Percentiles rank a stretch among this genome's conserved stretches.
phyloP scores from a whole-genome alignment of 2,113 vertebrate genomes.

The Xiphophorus couchianus region DNA sequence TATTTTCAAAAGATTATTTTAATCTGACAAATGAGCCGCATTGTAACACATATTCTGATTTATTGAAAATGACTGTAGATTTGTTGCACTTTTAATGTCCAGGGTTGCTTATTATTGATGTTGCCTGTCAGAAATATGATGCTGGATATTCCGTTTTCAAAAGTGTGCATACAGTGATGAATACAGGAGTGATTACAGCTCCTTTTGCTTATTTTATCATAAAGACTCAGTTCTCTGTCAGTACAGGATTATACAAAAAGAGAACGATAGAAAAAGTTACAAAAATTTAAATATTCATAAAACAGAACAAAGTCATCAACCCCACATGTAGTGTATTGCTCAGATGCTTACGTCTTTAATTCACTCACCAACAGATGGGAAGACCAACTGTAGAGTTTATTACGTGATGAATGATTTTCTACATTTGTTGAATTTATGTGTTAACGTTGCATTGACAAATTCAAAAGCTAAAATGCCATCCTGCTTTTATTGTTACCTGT shows the following conservation, averaged over 20 bases:
- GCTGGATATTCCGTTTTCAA: not conserved
- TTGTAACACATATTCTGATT: not conserved
- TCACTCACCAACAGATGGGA: not conserved
- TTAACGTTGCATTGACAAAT: slow-evolving; percentile 28
- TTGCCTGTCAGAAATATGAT: not conserved
- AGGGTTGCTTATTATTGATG: not conserved
- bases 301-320: slow-evolving; percentile 21
- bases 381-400: slow-evolving; percentile 6
- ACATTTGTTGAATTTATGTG: slow-evolving; percentile 25
- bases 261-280: slow-evolving; percentile 5
- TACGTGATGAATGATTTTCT: slow-evolving; percentile 3
- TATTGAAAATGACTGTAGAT: not conserved
- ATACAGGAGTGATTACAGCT: not conserved
- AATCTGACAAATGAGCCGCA: not conserved
- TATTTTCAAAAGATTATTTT: not conserved
- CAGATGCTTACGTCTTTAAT: slow-evolving; percentile 3
- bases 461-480: slow-evolving; percentile 40
- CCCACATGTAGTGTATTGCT: slow-evolving; percentile 7
- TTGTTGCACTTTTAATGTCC: no score
- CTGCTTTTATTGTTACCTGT: slow-evolving; percentile 1
- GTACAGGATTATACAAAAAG: slow-evolving; percentile 6
- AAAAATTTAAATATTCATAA: slow-evolving; percentile 11
- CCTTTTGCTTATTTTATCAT: slow-evolving; percentile 7
- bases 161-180: slow-evolving; percentile 12
- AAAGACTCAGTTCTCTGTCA: slow-evolving; percentile 10